Evolutionary conservation across 2,797 vertebrate genomes (phyloP), one percentile per base, ranked within the genome.

Genomic region (Fratercula arctica): DNA sequence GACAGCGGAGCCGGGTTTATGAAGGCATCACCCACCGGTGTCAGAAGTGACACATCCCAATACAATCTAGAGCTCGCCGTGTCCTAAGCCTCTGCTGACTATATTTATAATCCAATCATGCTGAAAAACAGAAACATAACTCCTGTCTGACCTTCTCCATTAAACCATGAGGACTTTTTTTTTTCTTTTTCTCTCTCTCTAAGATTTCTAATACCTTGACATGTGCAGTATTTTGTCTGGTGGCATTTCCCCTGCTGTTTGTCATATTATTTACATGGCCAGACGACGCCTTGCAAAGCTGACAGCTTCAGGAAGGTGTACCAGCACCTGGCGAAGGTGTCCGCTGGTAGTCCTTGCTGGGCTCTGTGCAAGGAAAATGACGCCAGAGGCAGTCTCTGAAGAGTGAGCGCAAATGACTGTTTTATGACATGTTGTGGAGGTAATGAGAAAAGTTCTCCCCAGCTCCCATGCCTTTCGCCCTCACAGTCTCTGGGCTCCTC

Each of bases 41-140:
- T 85, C 86, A 85, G 51, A 48, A 90, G 73, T 75, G 85, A 96
- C 43, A 53, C 17, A 10, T 73, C 60, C n/a, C 1, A 81, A 39
- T 10, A 26, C 77, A 26, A 6, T 78, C 92, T 37, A n/a, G 45
- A 90, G 57, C 61, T 90, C 53, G 25, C 31, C 0, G 0, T 23
- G 35, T 81, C 80, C 54, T 59, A 25, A 93, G 24, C 64, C 83
- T 78, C 88, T 90, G 70, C 68, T 75, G 85, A 51, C 75, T 85
- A 2, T 91, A 95, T 95, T 96, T 96, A 96, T 89, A 95, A 95
- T 85, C 50, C 85, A 96, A 56, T 95, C 74, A 73, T 41, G 86
- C 57, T 89, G 95, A 69, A 92, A 91, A 94, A 48, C 69, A 63
- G 70, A 87, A 82, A 57, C 83, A 68, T 86, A 87, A 90, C 63